Evolutionary conservation across 1,140 invertebrate genomes (phyloP).

Genomic region (Aphis craccivora): DNA sequence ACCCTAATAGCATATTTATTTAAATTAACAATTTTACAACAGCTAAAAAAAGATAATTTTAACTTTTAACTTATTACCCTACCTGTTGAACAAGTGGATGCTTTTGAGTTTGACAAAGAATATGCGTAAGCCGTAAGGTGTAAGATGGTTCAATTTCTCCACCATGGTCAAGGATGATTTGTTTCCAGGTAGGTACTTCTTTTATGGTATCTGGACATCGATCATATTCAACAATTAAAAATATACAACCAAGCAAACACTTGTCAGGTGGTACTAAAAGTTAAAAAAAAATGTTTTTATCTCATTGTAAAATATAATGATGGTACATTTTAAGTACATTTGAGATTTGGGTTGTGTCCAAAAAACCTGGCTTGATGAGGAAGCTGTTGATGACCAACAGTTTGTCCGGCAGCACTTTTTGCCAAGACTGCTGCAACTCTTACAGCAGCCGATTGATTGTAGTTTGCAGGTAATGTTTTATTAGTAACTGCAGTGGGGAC

Average conservation of each 20-base stretch:
- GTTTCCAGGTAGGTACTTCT: constrained; percentile 78
- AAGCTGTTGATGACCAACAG: constrained; percentile 61
- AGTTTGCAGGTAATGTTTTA: constrained; percentile 31
- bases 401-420: constrained; percentile 63
- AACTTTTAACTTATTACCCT: not conserved
- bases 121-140: constrained; percentile 85
- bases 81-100: constrained; percentile 87
- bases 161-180: constrained; percentile 84
- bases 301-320: constrained; percentile 59
- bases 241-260: constrained; percentile 91
- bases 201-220: constrained; percentile 68
- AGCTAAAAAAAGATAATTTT: not conserved
- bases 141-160: constrained; percentile 89
- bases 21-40: not conserved
- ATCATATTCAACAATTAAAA: constrained; percentile 82
- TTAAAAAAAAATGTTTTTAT: constrained; percentile 62
- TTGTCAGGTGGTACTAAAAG: constrained; percentile 84
- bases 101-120: constrained; percentile 88
- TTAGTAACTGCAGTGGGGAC: constrained; percentile 27
- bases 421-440: constrained; percentile 68
- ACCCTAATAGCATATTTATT: constrained; percentile 66
- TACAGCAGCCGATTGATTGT: constrained; percentile 62
- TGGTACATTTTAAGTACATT: constrained; percentile 66
- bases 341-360: constrained; percentile 85
- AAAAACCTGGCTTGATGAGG: constrained; percentile 75